phyloP scores from a whole-genome alignment of 2,888 invertebrate genomes.

The Drosophila limbata region DNA sequence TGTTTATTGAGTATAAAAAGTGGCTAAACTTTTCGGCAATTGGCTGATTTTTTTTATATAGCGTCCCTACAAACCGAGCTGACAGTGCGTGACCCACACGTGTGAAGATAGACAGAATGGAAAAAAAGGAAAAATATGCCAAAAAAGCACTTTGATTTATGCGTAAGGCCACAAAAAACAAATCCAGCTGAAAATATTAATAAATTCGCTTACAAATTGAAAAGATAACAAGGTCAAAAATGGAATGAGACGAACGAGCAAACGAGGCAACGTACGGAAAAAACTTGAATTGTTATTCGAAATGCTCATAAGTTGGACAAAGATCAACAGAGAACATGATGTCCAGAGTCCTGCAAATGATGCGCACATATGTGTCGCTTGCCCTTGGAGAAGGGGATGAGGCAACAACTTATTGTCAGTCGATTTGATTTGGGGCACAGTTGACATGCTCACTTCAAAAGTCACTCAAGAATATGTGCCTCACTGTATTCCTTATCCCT shows the following conservation, averaged over 20 bases:
- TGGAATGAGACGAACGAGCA: not conserved
- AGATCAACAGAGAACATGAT: constrained; percentile 21
- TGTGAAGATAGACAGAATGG: constrained; percentile 26
- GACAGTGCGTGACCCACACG: constrained; percentile 45
- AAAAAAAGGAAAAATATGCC: constrained; percentile 25
- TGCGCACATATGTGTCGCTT: constrained; percentile 32
- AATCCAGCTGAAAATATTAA: constrained; percentile 58
- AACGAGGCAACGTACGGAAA: not conserved
- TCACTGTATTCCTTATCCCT: constrained; percentile 1
- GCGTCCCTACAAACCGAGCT: constrained; percentile 33
- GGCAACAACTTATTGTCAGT: constrained; percentile 41
- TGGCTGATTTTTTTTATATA: constrained; percentile 33
- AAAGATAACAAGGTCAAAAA: constrained; percentile 46
- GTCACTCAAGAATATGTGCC: constrained; percentile 66
- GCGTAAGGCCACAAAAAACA: constrained; percentile 24
- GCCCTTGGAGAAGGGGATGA: not conserved
- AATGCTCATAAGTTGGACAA: constrained; percentile 13
- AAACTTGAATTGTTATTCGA: constrained; percentile 8
- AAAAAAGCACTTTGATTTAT: constrained; percentile 63
- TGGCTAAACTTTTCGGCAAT: constrained; percentile 37
- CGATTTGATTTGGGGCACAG: constrained; percentile 42
- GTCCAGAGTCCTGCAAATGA: constrained; percentile 56
- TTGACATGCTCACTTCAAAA: constrained; percentile 51
- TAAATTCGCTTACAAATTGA: constrained; percentile 64
- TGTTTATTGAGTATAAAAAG: constrained; percentile 10